These are phyloP conservation scores for Apostichopus leukothele DNA, from an alignment of 53 echinoderm and acorn worm genomes.

Conservation along the genomic window DNA sequence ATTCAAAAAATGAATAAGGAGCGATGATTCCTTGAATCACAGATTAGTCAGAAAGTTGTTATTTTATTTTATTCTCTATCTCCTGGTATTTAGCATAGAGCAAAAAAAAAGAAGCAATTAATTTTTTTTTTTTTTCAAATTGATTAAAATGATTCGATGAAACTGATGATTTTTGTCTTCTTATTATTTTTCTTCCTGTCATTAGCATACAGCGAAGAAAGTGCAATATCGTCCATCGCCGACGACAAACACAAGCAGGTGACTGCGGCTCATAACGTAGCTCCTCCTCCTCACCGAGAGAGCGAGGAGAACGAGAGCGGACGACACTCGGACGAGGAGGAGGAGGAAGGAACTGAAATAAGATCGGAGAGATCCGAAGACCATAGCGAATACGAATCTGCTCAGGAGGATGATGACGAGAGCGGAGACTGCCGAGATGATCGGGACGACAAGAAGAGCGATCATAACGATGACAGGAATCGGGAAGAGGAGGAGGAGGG, in stretches of 20 bases:
- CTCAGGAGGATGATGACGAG: constrained; percentile 27
- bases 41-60: too few relatives aligned
- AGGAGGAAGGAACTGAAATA: not conserved
- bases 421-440: not conserved
- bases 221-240: constrained; percentile 39
- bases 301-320: not conserved
- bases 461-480: not conserved
- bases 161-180: too few relatives aligned
- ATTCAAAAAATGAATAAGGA: too few relatives aligned
- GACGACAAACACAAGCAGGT: constrained; percentile 21
- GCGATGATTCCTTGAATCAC: too few relatives aligned
- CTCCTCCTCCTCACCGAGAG: not conserved
- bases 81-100: too few relatives aligned
- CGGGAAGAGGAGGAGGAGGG: not conserved
- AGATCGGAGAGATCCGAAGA: not conserved
- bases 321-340: not conserved
- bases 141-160: not conserved
- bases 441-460: not conserved
- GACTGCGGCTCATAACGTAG: not conserved
- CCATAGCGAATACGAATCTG: not conserved
- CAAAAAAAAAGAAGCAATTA: too few relatives aligned
- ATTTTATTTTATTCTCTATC: too few relatives aligned
- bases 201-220: constrained; percentile 25
- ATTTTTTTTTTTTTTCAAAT: not conserved
- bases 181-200: too few relatives aligned